Conservation (phyloP, 2,888 invertebrate species). For the Synanthedon formicaeformis region DNA sequence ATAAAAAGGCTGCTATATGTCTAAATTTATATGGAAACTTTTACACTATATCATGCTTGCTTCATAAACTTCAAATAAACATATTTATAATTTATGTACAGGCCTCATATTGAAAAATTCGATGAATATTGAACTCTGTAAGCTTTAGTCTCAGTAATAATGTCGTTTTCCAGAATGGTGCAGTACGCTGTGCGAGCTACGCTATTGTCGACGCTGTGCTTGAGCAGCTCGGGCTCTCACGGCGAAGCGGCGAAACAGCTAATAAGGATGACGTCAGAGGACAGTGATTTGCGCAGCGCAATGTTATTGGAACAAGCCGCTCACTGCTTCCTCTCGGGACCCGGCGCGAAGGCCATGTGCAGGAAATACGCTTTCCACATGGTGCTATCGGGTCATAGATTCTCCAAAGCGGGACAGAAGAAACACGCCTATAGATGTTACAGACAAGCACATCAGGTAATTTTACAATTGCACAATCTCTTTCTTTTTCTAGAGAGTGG, state of each 20-base stretch:
- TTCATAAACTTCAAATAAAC: too few species aligned
- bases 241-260: conserved; percentile 96
- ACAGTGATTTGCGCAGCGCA: conserved; percentile 95
- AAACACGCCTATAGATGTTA: conserved; percentile 94
- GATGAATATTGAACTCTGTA: too few species aligned
- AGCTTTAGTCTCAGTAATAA: not conserved
- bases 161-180: conserved; percentile 74
- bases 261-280: conserved; percentile 96
- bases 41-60: too few species aligned
- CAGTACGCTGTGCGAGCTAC: conserved; percentile 94
- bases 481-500: not conserved
- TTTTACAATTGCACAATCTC: not conserved
- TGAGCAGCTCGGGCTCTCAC: conserved; percentile 81
- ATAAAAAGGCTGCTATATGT: too few species aligned
- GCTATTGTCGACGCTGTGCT: conserved; percentile 87
- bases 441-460: conserved; percentile 89
- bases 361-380: conserved; percentile 97
- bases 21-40: too few species aligned
- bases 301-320: conserved; percentile 95
- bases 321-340: conserved; percentile 82
- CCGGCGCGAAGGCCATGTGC: conserved; percentile 77
- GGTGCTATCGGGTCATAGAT: conserved; percentile 95
- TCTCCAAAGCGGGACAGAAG: conserved; percentile 91
- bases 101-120: too few species aligned
- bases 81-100: too few species aligned